Base-by-base conservation (phyloP, 1,140 invertebrate species). In the Drosophila arawakana region DNA sequence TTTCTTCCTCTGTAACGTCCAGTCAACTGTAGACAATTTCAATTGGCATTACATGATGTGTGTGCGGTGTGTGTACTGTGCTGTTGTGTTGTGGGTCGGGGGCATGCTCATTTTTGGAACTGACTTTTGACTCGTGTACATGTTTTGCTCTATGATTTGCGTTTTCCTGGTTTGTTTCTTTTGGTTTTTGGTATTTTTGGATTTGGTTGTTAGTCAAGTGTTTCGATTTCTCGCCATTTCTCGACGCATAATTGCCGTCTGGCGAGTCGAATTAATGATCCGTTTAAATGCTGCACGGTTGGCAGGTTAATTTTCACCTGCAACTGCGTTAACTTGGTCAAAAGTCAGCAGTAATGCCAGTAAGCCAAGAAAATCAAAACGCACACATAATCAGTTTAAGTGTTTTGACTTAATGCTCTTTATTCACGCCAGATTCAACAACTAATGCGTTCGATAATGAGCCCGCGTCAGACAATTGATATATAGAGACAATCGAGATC, bases 101-200 rank as follows among this genome's bases (percentile, higher is more conserved):
- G 59, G 76, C 72, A 61, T 11, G 57, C 39, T 68, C 39, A 43
- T 50, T 61, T 67, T 76, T 71, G 54, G 69, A 49, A 30, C 81
- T 81, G 78, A 86, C 82, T 85, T 86, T 85, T 78, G 81, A 81
- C 82, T 86, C 62, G 78, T 54, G 75, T 75, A 7, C 25, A 21
- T 50, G 25, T n/a, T 8, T 55, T 76, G 82, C 86, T 85, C 86
- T 86, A 86, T 86, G 82, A 85, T 85, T 85, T 76, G 67, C 35
- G 59, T 85, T 78, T 85, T 86, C 75, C 81, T 84, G 71, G 78
- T 81, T 54, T 10, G 15, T 21, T 49, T 52, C 35, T 18, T 46
- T 61, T 15, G 41, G 18, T 55, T 55, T 39, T 25, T 25, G 25
- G 25, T 3, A 3, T 25, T 25, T 83, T 80, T 84, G 49, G 79